Percentiles rank a stretch among this genome's conserved stretches.
These are phyloP conservation scores for Fopius arisanus DNA, from an alignment of 1,140 invertebrate genomes.

Conservation along the genomic window DNA sequence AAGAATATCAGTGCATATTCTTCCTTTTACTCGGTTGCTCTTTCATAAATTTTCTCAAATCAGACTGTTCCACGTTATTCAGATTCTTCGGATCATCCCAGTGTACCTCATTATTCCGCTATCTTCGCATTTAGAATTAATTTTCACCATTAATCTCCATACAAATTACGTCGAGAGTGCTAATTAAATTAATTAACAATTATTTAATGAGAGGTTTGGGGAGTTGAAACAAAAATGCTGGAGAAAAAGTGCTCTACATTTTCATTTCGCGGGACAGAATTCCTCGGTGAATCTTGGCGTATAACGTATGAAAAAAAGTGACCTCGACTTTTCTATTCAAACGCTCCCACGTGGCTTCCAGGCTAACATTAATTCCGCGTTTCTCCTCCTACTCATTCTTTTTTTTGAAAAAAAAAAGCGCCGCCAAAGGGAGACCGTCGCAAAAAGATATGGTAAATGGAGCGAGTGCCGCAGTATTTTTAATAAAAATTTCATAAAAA, in stretches of 20 bases:
- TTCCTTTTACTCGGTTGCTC: not conserved
- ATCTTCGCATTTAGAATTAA: no score
- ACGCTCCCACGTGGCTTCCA: conserved; percentile 7
- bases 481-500: not conserved
- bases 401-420: not conserved
- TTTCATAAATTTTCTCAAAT: not conserved
- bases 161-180: not conserved
- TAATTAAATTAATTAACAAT: not conserved
- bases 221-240: not conserved
- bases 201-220: not conserved
- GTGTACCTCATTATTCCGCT: not conserved
- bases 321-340: conserved; percentile 11
- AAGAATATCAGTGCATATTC: conserved; percentile 5
- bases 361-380: conserved; percentile 19
- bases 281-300: not conserved
- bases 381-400: conserved; percentile 10
- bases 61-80: not conserved
- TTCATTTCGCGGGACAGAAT: not conserved
- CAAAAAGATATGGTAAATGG: not conserved
- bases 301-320: conserved; percentile 13
- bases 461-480: not conserved
- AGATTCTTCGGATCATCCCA: not conserved
- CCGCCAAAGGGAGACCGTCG: not conserved
- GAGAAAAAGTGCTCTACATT: not conserved
- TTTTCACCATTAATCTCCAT: not conserved